Conservation (phyloP, 2,113 vertebrate species). For the Archocentrus centrarchus region DNA sequence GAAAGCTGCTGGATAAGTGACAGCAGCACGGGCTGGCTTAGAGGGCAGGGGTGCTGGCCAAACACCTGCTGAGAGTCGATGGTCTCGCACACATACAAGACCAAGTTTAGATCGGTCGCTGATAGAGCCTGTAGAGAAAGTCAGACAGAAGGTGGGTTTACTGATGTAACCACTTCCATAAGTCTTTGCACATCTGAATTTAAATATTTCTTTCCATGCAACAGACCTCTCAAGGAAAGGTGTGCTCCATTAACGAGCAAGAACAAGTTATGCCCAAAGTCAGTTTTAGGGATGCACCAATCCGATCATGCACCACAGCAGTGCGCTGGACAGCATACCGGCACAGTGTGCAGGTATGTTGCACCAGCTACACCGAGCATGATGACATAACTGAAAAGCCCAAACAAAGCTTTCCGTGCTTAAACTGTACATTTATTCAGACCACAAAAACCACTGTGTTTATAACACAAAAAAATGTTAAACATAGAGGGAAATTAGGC, state of each 20-base stretch:
- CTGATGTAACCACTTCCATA: neutral
- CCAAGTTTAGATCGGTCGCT: slow-evolving; percentile 95
- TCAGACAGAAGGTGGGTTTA: neutral
- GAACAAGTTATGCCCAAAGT: neutral
- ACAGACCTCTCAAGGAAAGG: neutral
- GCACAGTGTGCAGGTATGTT: neutral
- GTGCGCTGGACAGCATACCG: too few species aligned
- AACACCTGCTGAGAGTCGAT: slow-evolving; percentile 96
- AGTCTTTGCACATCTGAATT: neutral
- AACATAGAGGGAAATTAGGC: neutral
- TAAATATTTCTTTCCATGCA: neutral
- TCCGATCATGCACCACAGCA: neutral
- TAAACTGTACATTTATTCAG: rapidly evolving
- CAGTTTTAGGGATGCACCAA: too few species aligned
- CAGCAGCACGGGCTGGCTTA: slow-evolving; percentile 96
- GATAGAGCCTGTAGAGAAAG: slow-evolving; percentile 87
- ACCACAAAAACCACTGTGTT: neutral
- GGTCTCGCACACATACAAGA: slow-evolving; percentile 96
- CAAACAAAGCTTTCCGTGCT: neutral
- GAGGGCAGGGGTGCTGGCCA: slow-evolving; percentile 90
- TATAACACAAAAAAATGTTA: neutral
- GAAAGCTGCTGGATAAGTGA: slow-evolving; percentile 99
- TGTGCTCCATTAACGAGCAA: neutral
- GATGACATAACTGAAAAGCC: neutral
- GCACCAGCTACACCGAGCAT: neutral